Percentiles rank a stretch among this genome's conserved stretches.
Evolutionary conservation across 2,888 invertebrate species (phyloP).

Genomic region (Steromphala cineraria): DNA sequence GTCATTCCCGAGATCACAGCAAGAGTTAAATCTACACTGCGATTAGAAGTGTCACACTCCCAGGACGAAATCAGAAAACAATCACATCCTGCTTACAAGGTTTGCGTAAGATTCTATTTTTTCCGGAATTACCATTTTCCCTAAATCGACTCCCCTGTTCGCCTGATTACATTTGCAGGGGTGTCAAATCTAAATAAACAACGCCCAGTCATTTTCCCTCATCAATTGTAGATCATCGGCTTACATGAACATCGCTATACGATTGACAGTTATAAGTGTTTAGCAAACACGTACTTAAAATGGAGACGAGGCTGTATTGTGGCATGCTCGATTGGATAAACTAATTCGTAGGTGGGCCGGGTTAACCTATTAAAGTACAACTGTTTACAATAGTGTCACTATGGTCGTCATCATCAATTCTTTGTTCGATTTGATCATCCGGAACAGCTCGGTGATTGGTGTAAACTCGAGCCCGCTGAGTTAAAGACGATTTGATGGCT

Average conservation of each 20-base stretch:
- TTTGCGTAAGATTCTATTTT: background rate
- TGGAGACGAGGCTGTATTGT: background rate
- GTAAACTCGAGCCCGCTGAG: slow-evolving; percentile 13
- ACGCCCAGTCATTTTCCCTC: slow-evolving; percentile 1
- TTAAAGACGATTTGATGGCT: slow-evolving; percentile 18
- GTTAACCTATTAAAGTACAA: slow-evolving; percentile 13
- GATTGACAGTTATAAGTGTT: slow-evolving; percentile 5
- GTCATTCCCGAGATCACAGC: background rate
- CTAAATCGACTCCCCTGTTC: background rate
- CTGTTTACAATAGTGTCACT: slow-evolving; percentile 9
- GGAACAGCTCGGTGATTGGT: slow-evolving; percentile 2
- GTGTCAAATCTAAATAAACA: slow-evolving; percentile 18
- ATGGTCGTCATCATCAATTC: slow-evolving; percentile 9
- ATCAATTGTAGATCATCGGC: background rate
- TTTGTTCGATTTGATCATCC: slow-evolving; percentile 9
- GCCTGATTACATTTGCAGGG: background rate
- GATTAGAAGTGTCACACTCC: background rate
- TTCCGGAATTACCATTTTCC: background rate
- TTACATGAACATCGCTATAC: background rate
- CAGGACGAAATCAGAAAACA: background rate
- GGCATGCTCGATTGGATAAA: slow-evolving; percentile 5
- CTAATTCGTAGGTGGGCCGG: slow-evolving; percentile 17
- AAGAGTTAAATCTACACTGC: background rate
- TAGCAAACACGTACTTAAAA: slow-evolving; percentile 7
- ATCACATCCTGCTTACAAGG: background rate